Conservation (phyloP, 2,797 vertebrate genomes). For the Pangasius krempfi region DNA sequence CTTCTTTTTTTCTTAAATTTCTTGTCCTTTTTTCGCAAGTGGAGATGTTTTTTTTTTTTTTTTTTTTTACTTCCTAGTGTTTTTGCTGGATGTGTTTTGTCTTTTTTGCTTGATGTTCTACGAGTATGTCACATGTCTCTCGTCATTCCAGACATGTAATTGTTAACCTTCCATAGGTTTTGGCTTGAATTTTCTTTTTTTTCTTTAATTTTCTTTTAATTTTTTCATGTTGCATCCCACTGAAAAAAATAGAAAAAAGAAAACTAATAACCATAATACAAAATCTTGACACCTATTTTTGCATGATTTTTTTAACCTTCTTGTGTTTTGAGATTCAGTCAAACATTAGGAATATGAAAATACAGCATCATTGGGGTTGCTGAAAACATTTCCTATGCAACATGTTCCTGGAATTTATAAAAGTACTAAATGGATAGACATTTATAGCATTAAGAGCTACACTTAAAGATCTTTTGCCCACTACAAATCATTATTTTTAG, state of each 20-base stretch:
- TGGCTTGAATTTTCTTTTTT: constrained; percentile 81
- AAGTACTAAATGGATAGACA: background rate
- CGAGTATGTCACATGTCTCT: constrained; percentile 77
- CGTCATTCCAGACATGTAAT: constrained; percentile 73
- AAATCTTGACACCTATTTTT: constrained; percentile 86
- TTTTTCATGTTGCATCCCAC: constrained; percentile 96
- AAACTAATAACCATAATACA: constrained; percentile 85
- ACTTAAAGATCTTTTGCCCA: background rate
- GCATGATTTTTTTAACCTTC: constrained; percentile 88
- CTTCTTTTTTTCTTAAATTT: constrained; percentile 97
- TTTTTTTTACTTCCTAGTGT: constrained; percentile 87
- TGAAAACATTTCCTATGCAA: constrained; percentile 79
- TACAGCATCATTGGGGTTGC: constrained; percentile 12
- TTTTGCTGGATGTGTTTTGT: constrained; percentile 98
- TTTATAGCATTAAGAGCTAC: background rate
- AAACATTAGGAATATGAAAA: constrained; percentile 41
- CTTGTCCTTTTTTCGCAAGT: constrained; percentile 95
- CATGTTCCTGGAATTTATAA: constrained; percentile 34
- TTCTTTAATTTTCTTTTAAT: constrained; percentile 57
- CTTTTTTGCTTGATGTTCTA: constrained; percentile 97
- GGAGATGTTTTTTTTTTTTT: constrained; percentile 85
- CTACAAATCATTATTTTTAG: background rate
- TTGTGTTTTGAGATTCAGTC: constrained; percentile 67
- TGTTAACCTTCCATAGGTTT: constrained; percentile 75
- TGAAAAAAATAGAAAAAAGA: constrained; percentile 77